Evolutionary conservation across 2,888 invertebrate species (phyloP).

Genomic region (Megalurothrips usitatus): DNA sequence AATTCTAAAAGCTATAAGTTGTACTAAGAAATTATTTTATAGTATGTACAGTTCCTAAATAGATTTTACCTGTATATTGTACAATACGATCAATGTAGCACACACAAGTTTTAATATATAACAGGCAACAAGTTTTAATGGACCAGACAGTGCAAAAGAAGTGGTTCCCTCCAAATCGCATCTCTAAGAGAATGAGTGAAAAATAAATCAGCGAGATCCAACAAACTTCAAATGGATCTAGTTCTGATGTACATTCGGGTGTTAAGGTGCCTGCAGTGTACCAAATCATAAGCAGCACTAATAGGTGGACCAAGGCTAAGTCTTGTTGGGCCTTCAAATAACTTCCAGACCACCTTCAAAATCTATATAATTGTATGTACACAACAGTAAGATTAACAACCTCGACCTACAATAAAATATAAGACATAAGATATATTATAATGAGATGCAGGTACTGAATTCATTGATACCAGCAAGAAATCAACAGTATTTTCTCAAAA

Average conservation of each 20-base stretch:
- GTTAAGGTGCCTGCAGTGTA: not conserved
- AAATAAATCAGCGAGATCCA: not conserved
- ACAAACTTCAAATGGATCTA: not conserved
- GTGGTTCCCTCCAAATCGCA: not conserved
- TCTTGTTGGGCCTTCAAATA: not conserved
- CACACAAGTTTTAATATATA: not conserved
- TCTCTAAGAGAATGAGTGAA: not conserved
- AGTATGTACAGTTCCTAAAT: slow-evolving; percentile 1
- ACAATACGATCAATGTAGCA: not conserved
- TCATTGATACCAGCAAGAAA: not conserved
- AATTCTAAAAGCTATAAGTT: not conserved
- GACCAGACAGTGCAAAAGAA: slow-evolving; percentile 22
- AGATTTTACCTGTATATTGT: not conserved
- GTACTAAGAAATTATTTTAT: slow-evolving; percentile 2
- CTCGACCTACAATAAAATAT: slow-evolving; percentile 17
- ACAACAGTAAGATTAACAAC: slow-evolving; percentile 26
- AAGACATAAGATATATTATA: not conserved
- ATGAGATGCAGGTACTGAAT: not conserved
- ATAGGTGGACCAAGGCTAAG: not conserved
- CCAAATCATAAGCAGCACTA: not conserved
- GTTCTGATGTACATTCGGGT: not conserved
- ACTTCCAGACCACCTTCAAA: not conserved
- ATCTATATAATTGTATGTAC: slow-evolving; percentile 8
- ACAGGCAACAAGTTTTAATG: not conserved
- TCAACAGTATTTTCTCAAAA: not conserved